Percentiles rank a stretch among this genome's conserved stretches.
Conservation (phyloP, 2,113 vertebrate genomes). For the Syrmaticus mikado region DNA sequence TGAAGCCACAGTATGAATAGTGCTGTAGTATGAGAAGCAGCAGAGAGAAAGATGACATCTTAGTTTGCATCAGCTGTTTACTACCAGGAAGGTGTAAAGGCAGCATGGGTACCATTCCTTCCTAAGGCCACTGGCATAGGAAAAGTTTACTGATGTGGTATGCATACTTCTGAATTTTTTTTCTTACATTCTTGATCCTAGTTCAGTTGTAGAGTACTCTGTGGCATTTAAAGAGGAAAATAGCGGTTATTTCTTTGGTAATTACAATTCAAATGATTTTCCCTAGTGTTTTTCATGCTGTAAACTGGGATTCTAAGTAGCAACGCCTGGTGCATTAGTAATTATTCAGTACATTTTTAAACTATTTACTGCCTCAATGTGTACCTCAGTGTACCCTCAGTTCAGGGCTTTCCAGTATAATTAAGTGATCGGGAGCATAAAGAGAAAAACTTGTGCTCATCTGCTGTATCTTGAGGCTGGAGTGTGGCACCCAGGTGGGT, state of each 20-base stretch:
- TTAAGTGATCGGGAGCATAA: not conserved
- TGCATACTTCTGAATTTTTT: not conserved
- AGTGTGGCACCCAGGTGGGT: not conserved
- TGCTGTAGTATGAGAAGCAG: not conserved
- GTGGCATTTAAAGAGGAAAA: constrained; percentile 16
- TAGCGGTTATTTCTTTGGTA: not conserved
- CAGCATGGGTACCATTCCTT: not conserved
- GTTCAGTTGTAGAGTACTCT: not conserved
- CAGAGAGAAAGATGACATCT: not conserved
- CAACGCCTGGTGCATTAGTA: not conserved
- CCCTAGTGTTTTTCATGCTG: constrained; percentile 16
- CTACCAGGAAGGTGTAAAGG: not conserved
- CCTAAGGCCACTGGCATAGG: not conserved
- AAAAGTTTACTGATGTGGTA: not conserved
- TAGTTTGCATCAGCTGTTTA: not conserved
- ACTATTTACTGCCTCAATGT: not conserved
- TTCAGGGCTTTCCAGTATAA: not conserved
- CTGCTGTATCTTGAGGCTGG: not conserved
- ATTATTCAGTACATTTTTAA: not conserved
- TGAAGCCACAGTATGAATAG: constrained; percentile 7
- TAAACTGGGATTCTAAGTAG: not conserved
- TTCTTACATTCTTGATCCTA: constrained; percentile 11
- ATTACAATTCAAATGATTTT: not conserved
- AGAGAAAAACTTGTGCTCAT: not conserved
- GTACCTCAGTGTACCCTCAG: not conserved